Conservation (phyloP, 1,140 invertebrate genomes). For the Caenorhabditis brenneri region DNA sequence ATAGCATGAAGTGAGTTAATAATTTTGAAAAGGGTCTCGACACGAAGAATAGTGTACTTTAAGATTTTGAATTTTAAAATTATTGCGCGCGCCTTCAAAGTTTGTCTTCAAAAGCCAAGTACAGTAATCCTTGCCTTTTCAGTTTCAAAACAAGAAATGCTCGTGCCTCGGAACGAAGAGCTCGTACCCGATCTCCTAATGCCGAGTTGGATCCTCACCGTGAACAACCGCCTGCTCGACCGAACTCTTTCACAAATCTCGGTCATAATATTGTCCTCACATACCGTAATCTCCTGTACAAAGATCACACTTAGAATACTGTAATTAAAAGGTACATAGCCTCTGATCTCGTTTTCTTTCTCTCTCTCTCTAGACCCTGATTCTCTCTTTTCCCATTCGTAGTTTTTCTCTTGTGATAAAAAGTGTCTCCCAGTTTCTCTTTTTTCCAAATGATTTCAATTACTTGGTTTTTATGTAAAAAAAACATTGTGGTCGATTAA, state of each 20-base stretch:
- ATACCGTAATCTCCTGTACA: conserved; percentile 50
- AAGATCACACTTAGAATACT: conserved; percentile 7
- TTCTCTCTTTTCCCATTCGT: background rate
- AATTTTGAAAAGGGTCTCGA: conserved; percentile 11
- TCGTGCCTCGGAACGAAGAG: conserved; percentile 47
- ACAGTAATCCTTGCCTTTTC: background rate
- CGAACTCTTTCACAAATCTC: conserved; percentile 69
- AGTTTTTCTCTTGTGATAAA: background rate
- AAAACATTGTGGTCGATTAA: background rate
- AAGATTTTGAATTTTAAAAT: too few relatives aligned
- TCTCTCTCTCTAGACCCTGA: background rate
- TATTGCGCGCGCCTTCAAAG: too few relatives aligned
- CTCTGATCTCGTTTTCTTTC: background rate
- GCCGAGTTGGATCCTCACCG: conserved; percentile 37
- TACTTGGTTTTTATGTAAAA: conserved; percentile 7
- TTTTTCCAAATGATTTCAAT: background rate
- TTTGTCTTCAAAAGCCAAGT: too few relatives aligned
- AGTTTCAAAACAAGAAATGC: conserved; percentile 39
- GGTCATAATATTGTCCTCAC: conserved; percentile 67
- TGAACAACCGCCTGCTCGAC: conserved; percentile 49
- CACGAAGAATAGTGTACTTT: too few relatives aligned
- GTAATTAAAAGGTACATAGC: background rate
- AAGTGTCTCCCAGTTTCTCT: background rate
- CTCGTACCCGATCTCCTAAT: conserved; percentile 62
- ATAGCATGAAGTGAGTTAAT: conserved; percentile 8